Percentiles rank a stretch among this genome's conserved stretches.
These are phyloP conservation scores for Gobio occitaniae DNA, from an alignment of 2,797 vertebrate genomes.

Conservation along the genomic window DNA sequence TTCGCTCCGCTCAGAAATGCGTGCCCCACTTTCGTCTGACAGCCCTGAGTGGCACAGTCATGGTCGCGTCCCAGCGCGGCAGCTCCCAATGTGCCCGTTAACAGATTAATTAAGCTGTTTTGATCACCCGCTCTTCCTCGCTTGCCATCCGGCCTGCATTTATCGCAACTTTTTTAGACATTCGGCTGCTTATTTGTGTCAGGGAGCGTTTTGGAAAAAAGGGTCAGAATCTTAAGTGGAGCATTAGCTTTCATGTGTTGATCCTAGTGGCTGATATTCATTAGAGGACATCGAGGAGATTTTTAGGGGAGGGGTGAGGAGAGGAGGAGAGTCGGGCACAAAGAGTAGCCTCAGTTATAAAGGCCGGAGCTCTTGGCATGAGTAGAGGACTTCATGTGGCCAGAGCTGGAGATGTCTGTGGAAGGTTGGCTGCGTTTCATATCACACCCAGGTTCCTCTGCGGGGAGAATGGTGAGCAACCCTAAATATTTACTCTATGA, in stretches of 20 bases:
- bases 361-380: constrained; percentile 60
- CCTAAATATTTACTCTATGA: constrained; percentile 63
- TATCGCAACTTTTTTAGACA: constrained; percentile 33
- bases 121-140: constrained; percentile 49
- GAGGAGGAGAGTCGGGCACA: constrained; percentile 32
- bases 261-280: constrained; percentile 50
- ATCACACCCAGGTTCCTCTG: constrained; percentile 62
- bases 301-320: constrained; percentile 19
- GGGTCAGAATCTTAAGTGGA: constrained; percentile 53
- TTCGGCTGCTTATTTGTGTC: constrained; percentile 48
- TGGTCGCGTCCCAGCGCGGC: constrained; percentile 25
- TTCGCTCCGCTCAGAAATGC: constrained; percentile 39
- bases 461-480: constrained; percentile 62
- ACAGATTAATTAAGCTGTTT: constrained; percentile 62
- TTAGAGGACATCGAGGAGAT: constrained; percentile 44
- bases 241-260: constrained; percentile 59
- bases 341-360: constrained; percentile 61
- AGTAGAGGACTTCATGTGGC: constrained; percentile 55
- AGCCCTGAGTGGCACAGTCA: constrained; percentile 54
- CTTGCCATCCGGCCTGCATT: constrained; percentile 40
- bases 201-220: constrained; percentile 44
- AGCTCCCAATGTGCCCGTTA: constrained; percentile 51
- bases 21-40: constrained; percentile 59
- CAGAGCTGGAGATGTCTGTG: constrained; percentile 64
- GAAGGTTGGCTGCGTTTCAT: constrained; percentile 65